Percentiles rank a stretch among this genome's conserved stretches.
Evolutionary conservation across 2,797 vertebrate genomes (phyloP).

Genomic region (Aphelocoma californica): DNA sequence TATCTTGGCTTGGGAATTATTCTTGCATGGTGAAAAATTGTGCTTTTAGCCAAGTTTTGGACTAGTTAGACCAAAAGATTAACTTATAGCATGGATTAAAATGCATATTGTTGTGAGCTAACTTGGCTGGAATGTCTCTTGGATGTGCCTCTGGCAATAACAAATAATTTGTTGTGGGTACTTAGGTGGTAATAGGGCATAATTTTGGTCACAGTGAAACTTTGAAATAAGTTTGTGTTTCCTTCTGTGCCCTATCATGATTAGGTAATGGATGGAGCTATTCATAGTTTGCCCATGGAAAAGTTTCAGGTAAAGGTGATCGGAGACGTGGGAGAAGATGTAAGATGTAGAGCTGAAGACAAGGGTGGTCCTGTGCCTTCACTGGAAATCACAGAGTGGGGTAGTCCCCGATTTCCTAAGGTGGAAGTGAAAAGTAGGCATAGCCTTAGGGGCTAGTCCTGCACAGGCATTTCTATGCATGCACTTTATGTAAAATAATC

Average conservation of each 20-base stretch:
- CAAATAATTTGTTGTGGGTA: slow-evolving; percentile 17
- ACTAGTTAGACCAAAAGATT: neutral
- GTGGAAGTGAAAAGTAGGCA: neutral
- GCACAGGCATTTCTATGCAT: neutral
- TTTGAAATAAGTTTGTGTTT: slow-evolving; percentile 1
- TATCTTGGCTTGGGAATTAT: neutral
- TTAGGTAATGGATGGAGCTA: slow-evolving; percentile 16
- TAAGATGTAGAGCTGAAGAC: neutral
- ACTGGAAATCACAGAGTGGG: neutral
- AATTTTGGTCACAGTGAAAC: slow-evolving; percentile 43
- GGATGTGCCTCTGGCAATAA: neutral
- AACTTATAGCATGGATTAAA: neutral
- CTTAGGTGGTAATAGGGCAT: slow-evolving; percentile 3
- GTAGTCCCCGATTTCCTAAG: neutral
- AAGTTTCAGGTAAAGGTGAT: neutral
- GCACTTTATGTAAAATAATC: neutral
- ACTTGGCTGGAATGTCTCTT: neutral
- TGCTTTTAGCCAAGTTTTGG: neutral
- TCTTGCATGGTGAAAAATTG: neutral
- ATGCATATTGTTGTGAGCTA: neutral
- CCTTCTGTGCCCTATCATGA: neutral
- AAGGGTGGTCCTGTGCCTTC: neutral
- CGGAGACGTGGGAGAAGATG: neutral
- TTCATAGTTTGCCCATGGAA: neutral
- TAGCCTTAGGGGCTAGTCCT: neutral